phyloP scores from a whole-genome alignment of 2,797 vertebrate species.

The Mormyrops attenuatus region DNA sequence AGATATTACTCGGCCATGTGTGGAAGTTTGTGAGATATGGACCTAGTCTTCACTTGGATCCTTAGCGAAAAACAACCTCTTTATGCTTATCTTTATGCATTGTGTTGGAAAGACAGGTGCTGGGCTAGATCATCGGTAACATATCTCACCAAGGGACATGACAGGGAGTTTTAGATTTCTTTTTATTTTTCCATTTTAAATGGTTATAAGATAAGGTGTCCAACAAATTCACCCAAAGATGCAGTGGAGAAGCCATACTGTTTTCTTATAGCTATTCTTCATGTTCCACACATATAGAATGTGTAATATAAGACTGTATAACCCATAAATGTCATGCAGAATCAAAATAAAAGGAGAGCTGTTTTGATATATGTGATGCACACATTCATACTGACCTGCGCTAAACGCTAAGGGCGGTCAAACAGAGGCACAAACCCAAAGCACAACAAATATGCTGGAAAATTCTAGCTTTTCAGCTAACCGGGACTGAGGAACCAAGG shows the following conservation, averaged over 20 bases:
- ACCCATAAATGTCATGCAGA: background rate
- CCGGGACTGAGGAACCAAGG: background rate
- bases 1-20: background rate
- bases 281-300: background rate
- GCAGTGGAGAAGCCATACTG: background rate
- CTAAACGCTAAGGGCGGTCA: background rate
- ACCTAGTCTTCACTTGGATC: background rate
- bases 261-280: background rate
- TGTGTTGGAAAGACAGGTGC: background rate
- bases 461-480: background rate
- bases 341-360: background rate
- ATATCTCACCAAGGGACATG: background rate
- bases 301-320: background rate
- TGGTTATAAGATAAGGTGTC: background rate
- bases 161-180: background rate
- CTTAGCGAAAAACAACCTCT: background rate
- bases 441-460: background rate
- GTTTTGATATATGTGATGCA: background rate
- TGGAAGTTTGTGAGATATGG: background rate
- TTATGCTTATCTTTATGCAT: background rate
- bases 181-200: background rate
- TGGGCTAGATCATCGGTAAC: background rate
- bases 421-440: background rate
- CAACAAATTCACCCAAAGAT: background rate
- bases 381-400: background rate